phyloP scores from a whole-genome alignment of 2,888 invertebrate species.

The Sphaerophoria rueppellii region DNA sequence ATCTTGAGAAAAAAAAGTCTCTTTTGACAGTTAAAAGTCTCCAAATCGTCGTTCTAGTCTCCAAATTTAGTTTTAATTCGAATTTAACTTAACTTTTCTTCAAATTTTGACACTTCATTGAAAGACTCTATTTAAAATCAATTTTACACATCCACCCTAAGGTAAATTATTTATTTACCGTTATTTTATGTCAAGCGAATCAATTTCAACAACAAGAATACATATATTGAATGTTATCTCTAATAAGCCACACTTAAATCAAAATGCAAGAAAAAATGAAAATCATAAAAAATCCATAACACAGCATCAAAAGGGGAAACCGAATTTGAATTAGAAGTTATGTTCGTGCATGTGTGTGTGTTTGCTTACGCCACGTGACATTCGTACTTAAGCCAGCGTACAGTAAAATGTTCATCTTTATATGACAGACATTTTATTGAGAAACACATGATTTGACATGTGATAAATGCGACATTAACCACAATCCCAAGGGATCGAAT shows the following conservation, averaged over 20 bases:
- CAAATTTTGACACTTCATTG: not conserved
- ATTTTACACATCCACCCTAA: not conserved
- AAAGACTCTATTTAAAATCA: not conserved
- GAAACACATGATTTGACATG: slow-evolving; percentile 43
- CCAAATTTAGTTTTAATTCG: too few species aligned
- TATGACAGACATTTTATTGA: slow-evolving; percentile 21
- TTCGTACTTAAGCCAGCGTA: slow-evolving; percentile 1
- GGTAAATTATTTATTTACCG: not conserved
- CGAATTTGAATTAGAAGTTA: slow-evolving; percentile 30
- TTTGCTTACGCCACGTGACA: slow-evolving; percentile 45
- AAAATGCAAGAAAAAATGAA: not conserved
- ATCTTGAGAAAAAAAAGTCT: too few species aligned
- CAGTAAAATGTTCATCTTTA: slow-evolving; percentile 28
- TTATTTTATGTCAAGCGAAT: slow-evolving; percentile 26
- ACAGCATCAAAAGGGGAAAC: slow-evolving; percentile 7
- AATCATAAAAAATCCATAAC: not conserved
- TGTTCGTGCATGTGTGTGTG: slow-evolving; percentile 19
- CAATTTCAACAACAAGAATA: slow-evolving; percentile 7
- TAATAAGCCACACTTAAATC: slow-evolving; percentile 6
- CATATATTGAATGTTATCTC: slow-evolving; percentile 24
- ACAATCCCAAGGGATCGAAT: slow-evolving; percentile 14
- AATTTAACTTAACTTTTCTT: too few species aligned
- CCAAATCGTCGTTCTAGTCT: too few species aligned
- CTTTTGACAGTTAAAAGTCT: too few species aligned
- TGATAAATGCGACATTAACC: slow-evolving; percentile 50